Conservation (phyloP, 2,797 vertebrate species). For the Tolypeutes matacus region DNA sequence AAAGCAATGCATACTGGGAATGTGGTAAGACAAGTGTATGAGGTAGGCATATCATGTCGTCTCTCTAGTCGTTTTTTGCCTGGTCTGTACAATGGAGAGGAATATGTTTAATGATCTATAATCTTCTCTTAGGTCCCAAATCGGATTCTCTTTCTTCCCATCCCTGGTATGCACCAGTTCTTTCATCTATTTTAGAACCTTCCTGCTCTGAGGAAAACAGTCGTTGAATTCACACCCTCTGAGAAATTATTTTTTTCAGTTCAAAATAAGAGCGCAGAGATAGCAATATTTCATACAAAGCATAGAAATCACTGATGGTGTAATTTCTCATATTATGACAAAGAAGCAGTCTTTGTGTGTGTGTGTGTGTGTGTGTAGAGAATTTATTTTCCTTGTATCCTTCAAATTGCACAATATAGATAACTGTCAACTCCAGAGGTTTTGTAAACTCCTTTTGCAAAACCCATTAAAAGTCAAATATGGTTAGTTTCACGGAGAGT, state of each 20-base stretch:
- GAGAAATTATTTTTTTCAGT: background rate
- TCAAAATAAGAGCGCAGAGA: background rate
- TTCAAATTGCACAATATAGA: background rate
- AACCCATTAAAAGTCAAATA: background rate
- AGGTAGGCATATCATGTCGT: background rate
- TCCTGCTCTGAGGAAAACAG: background rate
- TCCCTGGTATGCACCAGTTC: background rate
- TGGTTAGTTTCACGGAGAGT: background rate
- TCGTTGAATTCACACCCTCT: background rate
- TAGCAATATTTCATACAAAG: background rate
- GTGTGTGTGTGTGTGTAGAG: background rate
- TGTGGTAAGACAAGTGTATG: background rate
- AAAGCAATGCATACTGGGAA: background rate
- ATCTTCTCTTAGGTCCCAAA: background rate
- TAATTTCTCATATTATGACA: background rate
- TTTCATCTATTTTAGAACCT: background rate
- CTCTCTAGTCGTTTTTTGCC: background rate
- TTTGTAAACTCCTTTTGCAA: background rate
- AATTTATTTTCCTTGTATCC: background rate
- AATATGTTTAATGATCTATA: background rate
- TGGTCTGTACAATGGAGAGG: slow-evolving; percentile 36
- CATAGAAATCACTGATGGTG: background rate
- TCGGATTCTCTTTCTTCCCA: background rate
- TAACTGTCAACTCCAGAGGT: background rate
- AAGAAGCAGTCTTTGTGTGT: background rate